phyloP scores from a whole-genome alignment of 1,140 invertebrate genomes.

The Drosophila sucinea region DNA sequence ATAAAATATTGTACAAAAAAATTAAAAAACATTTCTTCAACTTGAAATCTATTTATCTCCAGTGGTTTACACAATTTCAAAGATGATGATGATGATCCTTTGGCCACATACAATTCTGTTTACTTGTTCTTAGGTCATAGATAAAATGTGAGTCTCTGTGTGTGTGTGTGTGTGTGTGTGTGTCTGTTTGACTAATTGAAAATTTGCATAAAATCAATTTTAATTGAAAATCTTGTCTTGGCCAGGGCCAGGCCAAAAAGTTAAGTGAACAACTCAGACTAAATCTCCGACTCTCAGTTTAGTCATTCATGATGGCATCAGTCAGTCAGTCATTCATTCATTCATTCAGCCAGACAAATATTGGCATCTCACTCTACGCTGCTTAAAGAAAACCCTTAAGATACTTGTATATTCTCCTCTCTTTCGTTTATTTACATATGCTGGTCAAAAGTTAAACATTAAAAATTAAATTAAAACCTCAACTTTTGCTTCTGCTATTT shows the following conservation, averaged over 20 bases:
- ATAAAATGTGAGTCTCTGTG: conserved; percentile 23
- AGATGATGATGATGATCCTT: conserved; percentile 22
- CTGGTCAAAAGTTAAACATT: conserved; percentile 69
- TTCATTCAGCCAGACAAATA: conserved; percentile 54
- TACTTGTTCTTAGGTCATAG: conserved; percentile 33
- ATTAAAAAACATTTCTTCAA: conserved; percentile 30
- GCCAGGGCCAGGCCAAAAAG: conserved; percentile 50
- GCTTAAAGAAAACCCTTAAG: conserved; percentile 17
- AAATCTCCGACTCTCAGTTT: neutral
- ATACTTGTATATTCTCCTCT: conserved; percentile 34
- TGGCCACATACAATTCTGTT: conserved; percentile 42
- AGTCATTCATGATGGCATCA: conserved; percentile 5
- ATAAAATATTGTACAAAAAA: conserved; percentile 19
- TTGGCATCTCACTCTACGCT: conserved; percentile 63
- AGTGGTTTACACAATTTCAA: conserved; percentile 63
- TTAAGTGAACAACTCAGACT: conserved; percentile 68
- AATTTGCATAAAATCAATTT: conserved; percentile 82
- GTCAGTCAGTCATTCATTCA: conserved; percentile 24
- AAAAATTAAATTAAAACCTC: conserved; percentile 75
- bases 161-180: conserved; percentile 35
- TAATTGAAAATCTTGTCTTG: conserved; percentile 78
- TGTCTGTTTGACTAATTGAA: conserved; percentile 76
- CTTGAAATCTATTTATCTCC: conserved; percentile 73
- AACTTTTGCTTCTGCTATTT: conserved; percentile 30
- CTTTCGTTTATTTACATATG: conserved; percentile 61